Conservation (phyloP, 2,888 invertebrate species). For the Doris montereyensis region DNA sequence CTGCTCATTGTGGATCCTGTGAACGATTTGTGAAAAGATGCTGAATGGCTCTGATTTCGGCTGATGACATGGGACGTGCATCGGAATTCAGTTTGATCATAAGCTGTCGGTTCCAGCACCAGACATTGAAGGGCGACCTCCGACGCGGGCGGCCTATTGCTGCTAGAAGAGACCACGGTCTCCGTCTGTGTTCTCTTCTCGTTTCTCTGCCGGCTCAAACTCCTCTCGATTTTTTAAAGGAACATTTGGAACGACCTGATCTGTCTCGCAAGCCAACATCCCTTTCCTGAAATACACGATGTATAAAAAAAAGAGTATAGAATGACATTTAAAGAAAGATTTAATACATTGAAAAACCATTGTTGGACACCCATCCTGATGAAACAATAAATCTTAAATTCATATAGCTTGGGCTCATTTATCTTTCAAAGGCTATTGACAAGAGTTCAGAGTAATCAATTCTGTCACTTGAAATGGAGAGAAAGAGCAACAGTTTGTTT, state of each 20-base stretch:
- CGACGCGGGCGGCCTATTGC: not conserved
- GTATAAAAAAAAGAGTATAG: no score
- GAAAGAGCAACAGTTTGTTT: no score
- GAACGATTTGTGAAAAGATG: slow-evolving; percentile 45
- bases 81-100: slow-evolving; percentile 54
- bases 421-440: no score
- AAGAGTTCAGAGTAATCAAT: no score
- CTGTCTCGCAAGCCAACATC: slow-evolving; percentile 41
- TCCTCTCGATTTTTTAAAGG: slow-evolving; percentile 12
- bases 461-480: no score
- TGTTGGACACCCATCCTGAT: no score
- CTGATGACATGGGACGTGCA: slow-evolving; percentile 61
- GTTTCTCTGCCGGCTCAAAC: not conserved
- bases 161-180: not conserved
- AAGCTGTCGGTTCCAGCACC: not conserved
- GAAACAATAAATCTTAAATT: not conserved
- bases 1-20: not conserved
- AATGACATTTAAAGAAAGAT: not conserved
- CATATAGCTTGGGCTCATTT: no score
- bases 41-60: slow-evolving; percentile 57
- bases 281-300: slow-evolving; percentile 35
- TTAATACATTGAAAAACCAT: no score
- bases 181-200: not conserved
- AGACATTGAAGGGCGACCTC: not conserved
- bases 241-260: slow-evolving; percentile 36